Base-by-base conservation (phyloP, 2,888 invertebrate species). In the Luperina nickerlii region DNA sequence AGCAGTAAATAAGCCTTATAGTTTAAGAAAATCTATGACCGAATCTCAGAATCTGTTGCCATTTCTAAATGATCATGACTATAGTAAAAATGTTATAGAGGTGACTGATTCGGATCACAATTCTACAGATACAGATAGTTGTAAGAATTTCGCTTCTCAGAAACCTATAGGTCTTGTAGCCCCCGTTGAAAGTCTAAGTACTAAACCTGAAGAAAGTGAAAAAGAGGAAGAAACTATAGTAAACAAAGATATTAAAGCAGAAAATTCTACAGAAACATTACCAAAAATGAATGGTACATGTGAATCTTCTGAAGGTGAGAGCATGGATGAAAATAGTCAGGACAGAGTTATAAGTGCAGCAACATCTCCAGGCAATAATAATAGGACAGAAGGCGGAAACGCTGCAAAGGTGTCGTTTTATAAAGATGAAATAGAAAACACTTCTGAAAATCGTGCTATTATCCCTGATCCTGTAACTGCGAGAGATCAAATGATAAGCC, bases 41-140 rank as follows among this genome's bases (percentile, higher is more conserved):
- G 94, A 94, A 93, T 92, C 94, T 91, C 91, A 92, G 51, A 91
- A 90, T 82, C 74, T 89, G 74, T 84, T 90, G 67, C 83, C 89
- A 65, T 88, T 91, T 88, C 87, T 93, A 82, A 92, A 93, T 85
- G 94, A 94, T 82, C 93, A 94, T 87, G 92, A 94, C 86, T 93
- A 93, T 79, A 93, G 90, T 85, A 92, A 69, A 74, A 62, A 74
- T 73, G 54, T 74, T 72, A 27, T 79, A 74, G 76, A 78, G 71
- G 69, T 63, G 18, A 82, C 68, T 24, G 87, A 83, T 76, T 79
- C 76, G 2, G 85, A 85, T 68, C 72, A 81, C 2, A 85, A 69
- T 51, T 86, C 74, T 63, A 85, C 70, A 74, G 82, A 85, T 48
- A 78, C 81, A 20, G 88, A 88, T 63, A 85, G 62, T 76, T 67